These are phyloP conservation scores for Drosophila sproati DNA, from an alignment of 1,140 invertebrate species.

Conservation along the genomic window DNA sequence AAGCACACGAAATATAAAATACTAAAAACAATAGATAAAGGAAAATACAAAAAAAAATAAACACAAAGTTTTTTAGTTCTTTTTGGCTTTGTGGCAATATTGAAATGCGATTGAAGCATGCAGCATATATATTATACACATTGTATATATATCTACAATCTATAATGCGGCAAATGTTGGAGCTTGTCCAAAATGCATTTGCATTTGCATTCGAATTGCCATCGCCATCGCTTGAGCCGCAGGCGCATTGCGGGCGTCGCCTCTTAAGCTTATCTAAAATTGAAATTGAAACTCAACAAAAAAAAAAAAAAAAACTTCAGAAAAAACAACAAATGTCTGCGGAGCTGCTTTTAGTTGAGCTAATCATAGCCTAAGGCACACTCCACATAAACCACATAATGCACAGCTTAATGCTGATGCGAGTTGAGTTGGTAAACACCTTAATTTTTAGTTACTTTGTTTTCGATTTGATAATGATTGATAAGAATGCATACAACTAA, in stretches of 20 bases:
- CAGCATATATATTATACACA: slow-evolving; percentile 6
- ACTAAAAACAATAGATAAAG: slow-evolving; percentile 12
- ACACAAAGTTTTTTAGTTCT: slow-evolving; percentile 47
- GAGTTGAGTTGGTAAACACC: neutral
- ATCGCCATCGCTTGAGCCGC: slow-evolving; percentile 35
- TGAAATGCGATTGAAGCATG: slow-evolving; percentile 68
- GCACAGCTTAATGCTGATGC: neutral
- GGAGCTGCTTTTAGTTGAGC: slow-evolving; percentile 19
- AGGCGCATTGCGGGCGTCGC: slow-evolving; percentile 73
- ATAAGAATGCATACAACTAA: neutral
- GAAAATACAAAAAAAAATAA: slow-evolving; percentile 10
- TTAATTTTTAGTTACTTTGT: neutral
- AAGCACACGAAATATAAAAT: slow-evolving; percentile 58
- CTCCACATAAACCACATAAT: neutral
- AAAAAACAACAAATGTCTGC: neutral
- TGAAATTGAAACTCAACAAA: slow-evolving; percentile 45
- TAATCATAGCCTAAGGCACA: slow-evolving; percentile 24
- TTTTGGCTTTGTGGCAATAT: slow-evolving; percentile 63
- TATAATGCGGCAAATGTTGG: slow-evolving; percentile 79
- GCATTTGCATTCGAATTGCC: slow-evolving; percentile 77
- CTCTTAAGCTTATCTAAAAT: slow-evolving; percentile 73
- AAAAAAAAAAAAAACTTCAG: neutral
- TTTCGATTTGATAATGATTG: neutral
- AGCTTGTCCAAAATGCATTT: slow-evolving; percentile 74
- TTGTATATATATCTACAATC: slow-evolving; percentile 16